These are phyloP conservation scores for Aurelia aurita DNA, from an alignment of 30 jellyfish, hydroid and myxozoan genomes.

Conservation along the genomic window DNA sequence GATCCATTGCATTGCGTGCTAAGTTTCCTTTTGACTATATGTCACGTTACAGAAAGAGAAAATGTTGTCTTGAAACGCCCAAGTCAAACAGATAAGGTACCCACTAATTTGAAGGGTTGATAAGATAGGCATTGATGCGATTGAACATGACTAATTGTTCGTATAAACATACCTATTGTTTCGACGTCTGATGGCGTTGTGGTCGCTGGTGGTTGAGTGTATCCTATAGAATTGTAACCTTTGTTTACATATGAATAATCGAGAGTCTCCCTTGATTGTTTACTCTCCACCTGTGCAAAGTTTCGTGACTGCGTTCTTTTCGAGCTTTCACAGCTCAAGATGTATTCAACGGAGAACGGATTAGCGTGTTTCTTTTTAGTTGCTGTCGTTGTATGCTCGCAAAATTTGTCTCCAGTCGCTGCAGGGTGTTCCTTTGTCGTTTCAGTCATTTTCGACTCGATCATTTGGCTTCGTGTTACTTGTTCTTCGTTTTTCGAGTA, in stretches of 20 bases:
- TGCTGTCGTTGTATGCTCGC: constrained; percentile 38
- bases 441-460: constrained; percentile 7
- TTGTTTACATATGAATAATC: constrained; percentile 37
- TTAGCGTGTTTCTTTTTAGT: constrained; percentile 62
- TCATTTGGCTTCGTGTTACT: too few species aligned
- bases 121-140: too few species aligned
- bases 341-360: constrained; percentile 74
- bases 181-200: constrained; percentile 64
- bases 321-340: constrained; percentile 61
- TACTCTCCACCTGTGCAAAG: constrained; percentile 21
- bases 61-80: neutral
- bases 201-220: constrained; percentile 44
- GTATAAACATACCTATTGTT: constrained; percentile 53
- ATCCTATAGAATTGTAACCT: constrained; percentile 38
- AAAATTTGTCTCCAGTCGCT: constrained; percentile 8
- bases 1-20: too few species aligned
- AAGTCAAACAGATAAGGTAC: neutral
- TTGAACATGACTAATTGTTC: too few species aligned
- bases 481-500: too few species aligned
- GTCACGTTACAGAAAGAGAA: too few species aligned
- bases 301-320: constrained; percentile 42
- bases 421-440: constrained; percentile 14
- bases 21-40: too few species aligned
- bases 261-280: constrained; percentile 37
- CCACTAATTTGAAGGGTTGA: too few species aligned